These are phyloP conservation scores for Mobula birostris DNA, from an alignment of 2,113 vertebrate genomes.

Conservation along the genomic window DNA sequence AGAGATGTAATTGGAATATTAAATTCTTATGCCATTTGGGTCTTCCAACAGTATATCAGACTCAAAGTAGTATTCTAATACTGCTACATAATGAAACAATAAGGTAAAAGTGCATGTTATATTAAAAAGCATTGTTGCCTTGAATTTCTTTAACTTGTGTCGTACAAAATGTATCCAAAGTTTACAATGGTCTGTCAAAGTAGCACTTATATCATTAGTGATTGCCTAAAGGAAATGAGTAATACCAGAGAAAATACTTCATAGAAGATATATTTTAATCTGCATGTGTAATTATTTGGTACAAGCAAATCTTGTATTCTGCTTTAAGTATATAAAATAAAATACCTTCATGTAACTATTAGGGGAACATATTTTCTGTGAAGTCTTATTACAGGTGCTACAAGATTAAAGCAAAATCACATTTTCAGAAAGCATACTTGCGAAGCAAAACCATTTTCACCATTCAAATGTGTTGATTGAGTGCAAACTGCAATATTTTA, in stretches of 20 bases:
- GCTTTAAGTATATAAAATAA: neutral
- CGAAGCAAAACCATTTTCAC: neutral
- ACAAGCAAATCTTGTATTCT: neutral
- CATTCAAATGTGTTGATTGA: slow-evolving; percentile 5
- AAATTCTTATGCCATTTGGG: neutral
- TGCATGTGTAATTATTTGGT: neutral
- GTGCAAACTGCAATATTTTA: neutral
- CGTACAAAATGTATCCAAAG: neutral
- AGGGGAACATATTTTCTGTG: neutral
- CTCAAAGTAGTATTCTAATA: neutral
- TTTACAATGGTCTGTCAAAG: neutral
- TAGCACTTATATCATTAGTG: neutral
- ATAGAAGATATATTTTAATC: neutral
- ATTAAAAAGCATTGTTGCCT: neutral
- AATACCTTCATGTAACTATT: neutral
- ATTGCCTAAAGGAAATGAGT: neutral
- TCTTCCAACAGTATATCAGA: neutral
- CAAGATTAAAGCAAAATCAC: neutral
- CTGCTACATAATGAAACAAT: no score
- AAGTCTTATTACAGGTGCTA: neutral
- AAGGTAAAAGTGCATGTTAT: neutral
- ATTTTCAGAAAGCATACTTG: neutral
- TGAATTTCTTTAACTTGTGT: neutral
- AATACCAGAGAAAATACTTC: neutral
- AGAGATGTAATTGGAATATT: neutral